Evolutionary conservation across 2,113 vertebrate genomes (phyloP), one percentile per base, ranked within the genome.

Genomic region (Oncorhynchus clarkii): DNA sequence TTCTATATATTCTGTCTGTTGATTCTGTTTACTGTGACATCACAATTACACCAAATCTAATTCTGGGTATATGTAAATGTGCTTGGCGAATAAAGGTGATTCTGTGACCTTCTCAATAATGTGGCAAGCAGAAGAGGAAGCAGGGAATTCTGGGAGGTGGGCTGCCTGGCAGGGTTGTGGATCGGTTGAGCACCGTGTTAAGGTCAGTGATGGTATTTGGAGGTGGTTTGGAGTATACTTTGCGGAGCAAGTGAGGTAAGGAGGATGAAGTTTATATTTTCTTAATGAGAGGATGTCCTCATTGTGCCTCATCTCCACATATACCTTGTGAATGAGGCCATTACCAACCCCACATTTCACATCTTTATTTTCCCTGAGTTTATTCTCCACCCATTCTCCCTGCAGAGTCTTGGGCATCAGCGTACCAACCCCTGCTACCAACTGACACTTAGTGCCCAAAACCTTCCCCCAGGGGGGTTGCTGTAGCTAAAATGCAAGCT

Each of bases 381-480:
- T 45, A 64, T 48, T 34, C 11, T 18, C 20, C 59, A 67, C 49
- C 3, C 45, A 39, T 48, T 71, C 57, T 26, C 45, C 39, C 45
- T 48, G 16, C 24, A 20, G 8, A 64, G 62, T 26, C 62, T 24
- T 22, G 62, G 62, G 31, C 62, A 75, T 75, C 73, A 78, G 5
- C 27, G 16, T 64, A 70, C 57, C 20, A 31, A 65, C 73, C 27
- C 67, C 29, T 16, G 60, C 54, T 60, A 73, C 67, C 39, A 39
- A 70, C 62, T 69, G 78, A 80, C 80, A 74, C 78, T 78, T 72
- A 73, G 73, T 82, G 78, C 31, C 73, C 70, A 62, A 57, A 67
- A 64, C 26, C 11, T 1, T 20, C 49, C 29, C 77, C 70, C 67
- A 13, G 3, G 54, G 54, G 39, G 29, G 51, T 20, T 13, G 67